Percentiles rank a stretch among this genome's conserved stretches.
phyloP scores from a whole-genome alignment of 2,888 invertebrate genomes.

The Scaptomyza parva region DNA sequence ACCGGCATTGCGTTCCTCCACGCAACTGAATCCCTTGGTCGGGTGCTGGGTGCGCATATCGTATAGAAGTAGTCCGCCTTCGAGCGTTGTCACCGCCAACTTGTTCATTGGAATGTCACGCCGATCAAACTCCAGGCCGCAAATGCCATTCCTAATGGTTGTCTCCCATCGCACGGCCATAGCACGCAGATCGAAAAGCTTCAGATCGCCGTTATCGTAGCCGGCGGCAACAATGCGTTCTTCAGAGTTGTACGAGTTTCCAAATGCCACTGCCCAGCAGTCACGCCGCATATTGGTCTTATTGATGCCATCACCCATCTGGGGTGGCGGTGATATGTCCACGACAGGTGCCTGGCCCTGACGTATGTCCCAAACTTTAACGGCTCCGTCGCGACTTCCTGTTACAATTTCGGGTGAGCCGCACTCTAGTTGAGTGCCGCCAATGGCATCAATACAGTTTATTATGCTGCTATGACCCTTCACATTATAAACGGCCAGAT shows the following conservation, averaged over 20 bases:
- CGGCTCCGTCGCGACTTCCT: conserved; percentile 96
- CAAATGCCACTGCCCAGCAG: conserved; percentile 97
- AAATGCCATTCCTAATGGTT: conserved; percentile 96
- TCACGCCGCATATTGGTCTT: conserved; percentile 86
- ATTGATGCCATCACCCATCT: conserved; percentile 87
- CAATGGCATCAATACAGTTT: conserved; percentile 96
- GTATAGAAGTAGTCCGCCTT: conserved; percentile 95
- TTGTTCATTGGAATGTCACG: conserved; percentile 98
- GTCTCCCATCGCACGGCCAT: conserved; percentile 96
- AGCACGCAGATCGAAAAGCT: conserved; percentile 94
- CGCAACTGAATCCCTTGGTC: conserved; percentile 92
- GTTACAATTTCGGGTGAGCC: conserved; percentile 98
- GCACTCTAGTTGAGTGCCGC: conserved; percentile 91
- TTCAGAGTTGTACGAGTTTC: conserved; percentile 94
- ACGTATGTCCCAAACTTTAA: conserved; percentile 98
- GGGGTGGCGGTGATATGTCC: conserved; percentile 87
- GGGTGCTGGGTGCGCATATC: conserved; percentile 95
- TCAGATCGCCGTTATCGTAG: conserved; percentile 98
- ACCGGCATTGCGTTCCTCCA: conserved; percentile 85
- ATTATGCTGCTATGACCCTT: conserved; percentile 93
- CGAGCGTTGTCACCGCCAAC: conserved; percentile 94
- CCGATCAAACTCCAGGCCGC: conserved; percentile 95
- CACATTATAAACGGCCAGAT: conserved; percentile 91
- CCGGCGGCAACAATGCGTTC: conserved; percentile 96
- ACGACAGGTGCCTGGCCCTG: conserved; percentile 96